Evolutionary conservation across 2,888 invertebrate genomes (phyloP), one percentile per base, ranked within the genome.

Genomic region (Silvanus unidentatus): DNA sequence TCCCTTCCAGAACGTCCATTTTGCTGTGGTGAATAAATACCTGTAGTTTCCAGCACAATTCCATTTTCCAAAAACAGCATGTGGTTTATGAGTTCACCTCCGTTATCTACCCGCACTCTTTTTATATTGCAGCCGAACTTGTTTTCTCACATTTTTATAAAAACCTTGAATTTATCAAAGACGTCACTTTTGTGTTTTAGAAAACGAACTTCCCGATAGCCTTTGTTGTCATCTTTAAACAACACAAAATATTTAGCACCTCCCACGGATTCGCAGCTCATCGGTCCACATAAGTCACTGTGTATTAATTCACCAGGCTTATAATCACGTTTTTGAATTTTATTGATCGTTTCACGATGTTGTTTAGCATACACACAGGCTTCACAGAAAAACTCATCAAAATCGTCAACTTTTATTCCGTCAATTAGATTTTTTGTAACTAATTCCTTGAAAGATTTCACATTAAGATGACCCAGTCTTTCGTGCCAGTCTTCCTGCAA

Each of bases 171-270:
- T 32, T 45, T 30, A 16, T 50, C 43, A 1, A 49, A n/a, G n/a
- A 35, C 30, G 34, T 50, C 45, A 13, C 32, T 15, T 45, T 47
- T 50, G 30, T 40, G 45, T 45, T 49, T 52, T 10, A 57, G 27
- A 29, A 55, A 54, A 35, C 32, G 49, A 1, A 49, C 48, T 4
- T 16, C 35, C 14, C 47, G 15, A 22, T 50, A 57, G n/a, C 46
- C 45, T 10, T 55, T 44, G 12, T 13, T 34, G 13, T 44, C 47
- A 42, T 54, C 53, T 37, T 49, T 48, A 32, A 54, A 54, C 11
- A 45, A 30, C 15, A 51, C 35, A 28, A 40, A 53, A 36, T 53
- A 53, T 6, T 35, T 43, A 3, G 40, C 39, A 11, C 50, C 50
- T 30, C 45, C 37, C 10, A 50, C 39, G 2, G 52, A 54, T 13